Conservation (phyloP, 1,140 invertebrate species). For the Reticulitermes speratus region DNA sequence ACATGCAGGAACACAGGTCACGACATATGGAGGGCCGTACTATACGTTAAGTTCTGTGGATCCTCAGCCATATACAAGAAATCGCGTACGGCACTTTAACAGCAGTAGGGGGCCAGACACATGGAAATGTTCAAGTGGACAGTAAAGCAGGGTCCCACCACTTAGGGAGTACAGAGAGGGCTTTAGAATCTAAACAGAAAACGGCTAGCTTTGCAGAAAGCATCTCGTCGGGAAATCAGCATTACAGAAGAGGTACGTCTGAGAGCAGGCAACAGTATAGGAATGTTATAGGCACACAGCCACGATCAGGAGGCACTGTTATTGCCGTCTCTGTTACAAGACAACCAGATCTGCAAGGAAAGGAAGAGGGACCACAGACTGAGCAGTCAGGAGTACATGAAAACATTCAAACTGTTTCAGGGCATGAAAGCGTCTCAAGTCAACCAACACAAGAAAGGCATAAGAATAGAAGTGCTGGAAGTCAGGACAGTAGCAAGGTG, state of each 20-base stretch:
- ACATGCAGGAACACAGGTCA: background rate
- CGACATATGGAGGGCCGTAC: background rate
- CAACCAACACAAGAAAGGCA: background rate
- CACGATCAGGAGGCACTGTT: background rate
- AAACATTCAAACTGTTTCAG: background rate
- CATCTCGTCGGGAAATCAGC: background rate
- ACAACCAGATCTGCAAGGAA: background rate
- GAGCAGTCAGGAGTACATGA: background rate
- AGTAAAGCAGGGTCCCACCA: background rate
- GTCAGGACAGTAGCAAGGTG: background rate
- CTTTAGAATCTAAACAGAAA: background rate
- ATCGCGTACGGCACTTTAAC: background rate
- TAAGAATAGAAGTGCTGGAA: background rate
- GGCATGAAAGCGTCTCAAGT: background rate
- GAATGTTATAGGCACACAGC: background rate
- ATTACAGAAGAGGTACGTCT: background rate
- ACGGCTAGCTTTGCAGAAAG: background rate
- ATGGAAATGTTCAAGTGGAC: background rate
- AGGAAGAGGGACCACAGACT: background rate
- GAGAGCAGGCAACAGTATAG: background rate
- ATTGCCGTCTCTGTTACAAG: background rate
- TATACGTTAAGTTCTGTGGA: background rate
- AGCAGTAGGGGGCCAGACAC: background rate
- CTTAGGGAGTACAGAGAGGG: background rate
- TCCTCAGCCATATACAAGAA: background rate